phyloP scores from a whole-genome alignment of 1,140 invertebrate species.

The Sinonovacula constricta region DNA sequence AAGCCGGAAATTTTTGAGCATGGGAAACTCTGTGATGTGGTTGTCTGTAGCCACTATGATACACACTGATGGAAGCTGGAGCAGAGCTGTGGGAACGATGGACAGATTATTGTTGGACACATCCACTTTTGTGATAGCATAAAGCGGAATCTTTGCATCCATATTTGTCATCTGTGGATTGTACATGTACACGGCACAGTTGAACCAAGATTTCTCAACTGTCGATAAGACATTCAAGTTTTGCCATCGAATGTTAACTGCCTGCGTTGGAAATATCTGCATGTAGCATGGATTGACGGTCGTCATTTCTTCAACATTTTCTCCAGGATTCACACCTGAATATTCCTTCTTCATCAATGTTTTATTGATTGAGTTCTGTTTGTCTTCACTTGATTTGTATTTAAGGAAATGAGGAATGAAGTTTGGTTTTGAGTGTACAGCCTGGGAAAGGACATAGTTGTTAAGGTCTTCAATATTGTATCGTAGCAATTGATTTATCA shows the following conservation, averaged over 20 bases:
- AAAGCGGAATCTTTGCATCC: constrained; percentile 83
- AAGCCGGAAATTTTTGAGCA: constrained; percentile 40
- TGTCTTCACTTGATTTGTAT: constrained; percentile 66
- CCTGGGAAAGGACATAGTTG: constrained; percentile 88
- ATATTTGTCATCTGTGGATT: constrained; percentile 60
- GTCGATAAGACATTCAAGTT: constrained; percentile 82
- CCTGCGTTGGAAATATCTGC: constrained; percentile 89
- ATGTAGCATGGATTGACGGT: constrained; percentile 68
- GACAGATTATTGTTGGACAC: constrained; percentile 94
- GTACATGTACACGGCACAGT: constrained; percentile 78
- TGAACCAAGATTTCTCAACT: constrained; percentile 88
- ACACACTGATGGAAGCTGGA: constrained; percentile 88
- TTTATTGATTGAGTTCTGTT: constrained; percentile 62
- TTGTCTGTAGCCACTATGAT: constrained; percentile 93
- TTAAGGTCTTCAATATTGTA: constrained; percentile 93
- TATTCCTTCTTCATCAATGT: constrained; percentile 51
- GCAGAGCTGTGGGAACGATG: constrained; percentile 88
- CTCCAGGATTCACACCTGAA: constrained; percentile 12
- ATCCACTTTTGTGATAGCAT: constrained; percentile 95
- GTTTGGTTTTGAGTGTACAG: constrained; percentile 85
- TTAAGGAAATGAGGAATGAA: constrained; percentile 83
- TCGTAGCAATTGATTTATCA: constrained; percentile 87
- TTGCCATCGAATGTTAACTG: constrained; percentile 98
- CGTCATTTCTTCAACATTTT: constrained; percentile 45
- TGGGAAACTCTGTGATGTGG: constrained; percentile 87